phyloP scores from a whole-genome alignment of 2,113 vertebrate genomes.

The Phaethornis superciliosus region DNA sequence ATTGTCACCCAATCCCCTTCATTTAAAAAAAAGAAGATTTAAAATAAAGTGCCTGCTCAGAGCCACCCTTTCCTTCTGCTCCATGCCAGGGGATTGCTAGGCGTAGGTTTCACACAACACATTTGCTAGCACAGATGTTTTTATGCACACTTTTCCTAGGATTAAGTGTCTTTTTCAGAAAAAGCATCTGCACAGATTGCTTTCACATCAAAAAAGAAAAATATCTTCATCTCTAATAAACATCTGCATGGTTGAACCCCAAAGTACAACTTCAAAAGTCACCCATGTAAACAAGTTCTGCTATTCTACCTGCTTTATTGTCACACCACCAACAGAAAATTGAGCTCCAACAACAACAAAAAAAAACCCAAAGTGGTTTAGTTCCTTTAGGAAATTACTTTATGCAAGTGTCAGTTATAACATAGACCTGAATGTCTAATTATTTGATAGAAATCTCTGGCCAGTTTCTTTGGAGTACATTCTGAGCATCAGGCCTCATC shows the following conservation, averaged over 20 bases:
- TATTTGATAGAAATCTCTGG: constrained; percentile 4
- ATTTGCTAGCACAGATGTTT: not conserved
- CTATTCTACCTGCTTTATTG: not conserved
- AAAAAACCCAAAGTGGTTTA: not conserved
- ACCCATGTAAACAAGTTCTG: not conserved
- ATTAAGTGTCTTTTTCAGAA: not conserved
- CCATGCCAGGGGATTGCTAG: rapidly evolving
- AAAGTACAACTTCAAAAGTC: not conserved
- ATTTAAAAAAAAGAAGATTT: not conserved
- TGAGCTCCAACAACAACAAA: no score
- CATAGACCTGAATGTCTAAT: not conserved
- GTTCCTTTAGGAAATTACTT: not conserved
- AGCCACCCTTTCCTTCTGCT: not conserved
- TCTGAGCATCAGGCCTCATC: not conserved
- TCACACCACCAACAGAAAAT: not conserved
- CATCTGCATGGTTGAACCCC: not conserved
- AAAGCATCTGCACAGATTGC: rapidly evolving
- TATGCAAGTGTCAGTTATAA: not conserved
- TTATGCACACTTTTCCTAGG: not conserved
- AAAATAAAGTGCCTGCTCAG: not conserved
- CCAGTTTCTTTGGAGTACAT: not conserved
- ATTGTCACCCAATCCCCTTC: not conserved
- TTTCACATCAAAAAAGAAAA: not conserved
- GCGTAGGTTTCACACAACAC: not conserved
- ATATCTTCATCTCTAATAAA: not conserved